Conservation (phyloP, 2,113 vertebrate species). For the Paradisaea rubra region DNA sequence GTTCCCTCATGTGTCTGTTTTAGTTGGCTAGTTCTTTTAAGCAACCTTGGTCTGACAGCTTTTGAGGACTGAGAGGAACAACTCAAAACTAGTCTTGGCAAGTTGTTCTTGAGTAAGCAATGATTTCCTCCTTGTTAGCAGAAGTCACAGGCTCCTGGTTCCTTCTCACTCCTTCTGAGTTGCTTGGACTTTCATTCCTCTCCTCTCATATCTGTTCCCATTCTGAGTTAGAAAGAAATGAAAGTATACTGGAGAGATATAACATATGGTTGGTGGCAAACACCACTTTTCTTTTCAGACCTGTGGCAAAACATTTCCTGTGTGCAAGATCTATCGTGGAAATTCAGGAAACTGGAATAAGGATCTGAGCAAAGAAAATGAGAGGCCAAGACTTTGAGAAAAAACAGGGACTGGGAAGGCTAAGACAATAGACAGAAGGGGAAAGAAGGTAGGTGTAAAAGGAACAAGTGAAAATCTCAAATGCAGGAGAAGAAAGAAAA, state of each 20-base stretch:
- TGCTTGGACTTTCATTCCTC: neutral
- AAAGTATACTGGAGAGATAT: neutral
- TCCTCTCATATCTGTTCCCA: accelerated
- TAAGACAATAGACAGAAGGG: neutral
- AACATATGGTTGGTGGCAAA: accelerated
- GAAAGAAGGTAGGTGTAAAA: neutral
- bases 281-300: accelerated
- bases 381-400: neutral
- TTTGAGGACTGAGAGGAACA: neutral
- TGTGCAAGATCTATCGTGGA: neutral
- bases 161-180: neutral
- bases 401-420: neutral
- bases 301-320: neutral
- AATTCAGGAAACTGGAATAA: neutral
- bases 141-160: neutral
- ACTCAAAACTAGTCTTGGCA: neutral
- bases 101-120: neutral
- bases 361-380: neutral
- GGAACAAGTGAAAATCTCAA: neutral
- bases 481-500: neutral
- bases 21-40: neutral
- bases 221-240: neutral
- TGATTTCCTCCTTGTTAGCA: neutral
- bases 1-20: neutral
- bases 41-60: neutral